phyloP scores from a whole-genome alignment of 2,888 invertebrate species.

The Synergus laeviventris region DNA sequence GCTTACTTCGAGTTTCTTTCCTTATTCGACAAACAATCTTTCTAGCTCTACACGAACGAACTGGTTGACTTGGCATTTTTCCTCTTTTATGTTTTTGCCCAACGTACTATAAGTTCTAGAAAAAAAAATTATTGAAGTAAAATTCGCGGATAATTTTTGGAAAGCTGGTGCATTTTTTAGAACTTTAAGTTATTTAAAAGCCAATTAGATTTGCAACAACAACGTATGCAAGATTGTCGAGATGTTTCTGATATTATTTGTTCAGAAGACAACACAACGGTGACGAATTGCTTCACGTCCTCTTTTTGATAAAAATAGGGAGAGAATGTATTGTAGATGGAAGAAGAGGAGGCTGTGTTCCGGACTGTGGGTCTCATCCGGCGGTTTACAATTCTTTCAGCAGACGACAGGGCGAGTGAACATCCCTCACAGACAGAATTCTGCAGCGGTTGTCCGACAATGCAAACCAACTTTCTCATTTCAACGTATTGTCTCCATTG shows the following conservation, averaged over 20 bases:
- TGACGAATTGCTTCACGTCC: conserved; percentile 35
- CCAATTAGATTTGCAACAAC: too few species aligned
- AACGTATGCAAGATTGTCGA: too few species aligned
- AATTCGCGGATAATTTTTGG: background rate
- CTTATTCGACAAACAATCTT: conserved; percentile 6
- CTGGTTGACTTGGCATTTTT: conserved; percentile 1
- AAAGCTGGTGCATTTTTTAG: background rate
- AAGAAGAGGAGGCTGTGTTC: conserved; percentile 33
- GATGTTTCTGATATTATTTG: background rate
- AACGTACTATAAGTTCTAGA: background rate
- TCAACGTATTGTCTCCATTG: conserved; percentile 73
- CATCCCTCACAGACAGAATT: conserved; percentile 36
- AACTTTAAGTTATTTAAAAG: too few species aligned
- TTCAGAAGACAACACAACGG: background rate
- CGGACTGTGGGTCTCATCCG: conserved; percentile 50
- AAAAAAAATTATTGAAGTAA: background rate
- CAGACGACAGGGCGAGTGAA: conserved; percentile 38
- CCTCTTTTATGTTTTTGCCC: background rate
- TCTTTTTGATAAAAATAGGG: conserved; percentile 4
- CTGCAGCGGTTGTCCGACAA: conserved; percentile 67
- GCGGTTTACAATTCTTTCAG: conserved; percentile 61
- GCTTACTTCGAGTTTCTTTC: background rate
- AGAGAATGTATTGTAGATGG: conserved; percentile 26
- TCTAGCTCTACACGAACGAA: background rate
- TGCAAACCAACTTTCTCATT: conserved; percentile 74